Conservation (phyloP, 2,113 vertebrate genomes). For the Antennarius striatus region DNA sequence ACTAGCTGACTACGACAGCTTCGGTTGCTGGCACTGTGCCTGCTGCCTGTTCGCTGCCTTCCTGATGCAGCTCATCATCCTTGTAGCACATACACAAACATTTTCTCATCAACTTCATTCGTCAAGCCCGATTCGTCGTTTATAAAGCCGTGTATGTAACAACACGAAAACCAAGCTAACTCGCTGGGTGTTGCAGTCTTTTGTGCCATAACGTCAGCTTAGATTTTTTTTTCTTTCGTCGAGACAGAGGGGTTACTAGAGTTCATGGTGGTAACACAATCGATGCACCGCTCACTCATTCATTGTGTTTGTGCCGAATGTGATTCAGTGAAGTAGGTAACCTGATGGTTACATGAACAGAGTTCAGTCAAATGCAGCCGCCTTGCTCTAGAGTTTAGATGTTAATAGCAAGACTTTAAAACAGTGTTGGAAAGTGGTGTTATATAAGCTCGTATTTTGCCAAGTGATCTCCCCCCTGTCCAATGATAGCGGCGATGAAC, state of each 20-base stretch:
- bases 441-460: conserved; percentile 58
- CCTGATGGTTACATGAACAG: not conserved
- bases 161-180: not conserved
- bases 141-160: not conserved
- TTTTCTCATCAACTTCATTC: not conserved
- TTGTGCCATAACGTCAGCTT: conserved; percentile 18
- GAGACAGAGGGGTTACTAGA: conserved; percentile 73
- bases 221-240: conserved; percentile 18
- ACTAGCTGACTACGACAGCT: conserved; percentile 52
- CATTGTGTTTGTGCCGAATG: not conserved
- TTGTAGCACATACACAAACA: conserved; percentile 13
- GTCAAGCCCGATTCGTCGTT: rapidly evolving
- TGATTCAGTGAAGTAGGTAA: not conserved
- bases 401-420: conserved; percentile 23
- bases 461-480: conserved; percentile 44
- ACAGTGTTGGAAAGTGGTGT: conserved; percentile 22
- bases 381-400: not conserved
- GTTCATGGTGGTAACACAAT: conserved; percentile 62
- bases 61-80: conserved; percentile 9
- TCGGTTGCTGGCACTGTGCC: conserved; percentile 45
- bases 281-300: conserved; percentile 52
- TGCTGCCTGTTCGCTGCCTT: conserved; percentile 44
- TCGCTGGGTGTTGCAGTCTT: conserved; percentile 21
- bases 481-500: conserved; percentile 28
- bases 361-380: not conserved